Percentiles rank a stretch among this genome's conserved stretches.
These are phyloP conservation scores for Beroe forskalii DNA, from an alignment of 37 sponge, comb jelly and placozoan genomes.

Conservation along the genomic window DNA sequence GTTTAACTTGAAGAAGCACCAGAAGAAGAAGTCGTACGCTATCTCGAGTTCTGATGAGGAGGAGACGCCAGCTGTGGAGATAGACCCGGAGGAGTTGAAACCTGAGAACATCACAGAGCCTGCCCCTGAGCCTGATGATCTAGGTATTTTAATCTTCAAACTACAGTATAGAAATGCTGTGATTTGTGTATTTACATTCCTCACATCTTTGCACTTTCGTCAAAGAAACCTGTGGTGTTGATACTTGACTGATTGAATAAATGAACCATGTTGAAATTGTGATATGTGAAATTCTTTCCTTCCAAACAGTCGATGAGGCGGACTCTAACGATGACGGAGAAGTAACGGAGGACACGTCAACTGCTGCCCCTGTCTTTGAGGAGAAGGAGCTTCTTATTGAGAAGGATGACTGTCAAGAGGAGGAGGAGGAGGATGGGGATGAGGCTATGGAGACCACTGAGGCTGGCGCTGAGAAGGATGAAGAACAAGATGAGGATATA, in stretches of 20 bases:
- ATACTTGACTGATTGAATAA: neutral
- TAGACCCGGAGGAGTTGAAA: constrained; percentile 43
- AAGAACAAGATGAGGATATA: neutral
- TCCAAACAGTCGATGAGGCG: neutral
- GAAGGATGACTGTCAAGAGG: constrained; percentile 15
- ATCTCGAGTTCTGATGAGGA: neutral
- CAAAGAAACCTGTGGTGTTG: too few species aligned
- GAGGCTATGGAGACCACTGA: neutral
- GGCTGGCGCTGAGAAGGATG: neutral
- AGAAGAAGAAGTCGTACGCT: constrained; percentile 26
- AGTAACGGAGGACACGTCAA: neutral
- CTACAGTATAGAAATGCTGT: too few species aligned
- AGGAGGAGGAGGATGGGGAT: neutral
- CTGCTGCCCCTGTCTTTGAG: neutral
- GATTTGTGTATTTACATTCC: too few species aligned
- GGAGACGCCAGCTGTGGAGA: neutral
- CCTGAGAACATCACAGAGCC: constrained; percentile 51
- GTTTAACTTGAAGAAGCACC: constrained; percentile 59
- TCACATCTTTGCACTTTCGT: too few species aligned
- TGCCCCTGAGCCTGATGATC: constrained; percentile 45
- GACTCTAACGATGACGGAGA: neutral
- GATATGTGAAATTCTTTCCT: neutral
- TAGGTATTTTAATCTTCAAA: too few species aligned
- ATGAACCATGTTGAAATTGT: neutral
- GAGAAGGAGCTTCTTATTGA: constrained; percentile 12